Evolutionary conservation across 2,888 invertebrate genomes (phyloP), one percentile per base, ranked within the genome.

Genomic region (Tachina grossa): DNA sequence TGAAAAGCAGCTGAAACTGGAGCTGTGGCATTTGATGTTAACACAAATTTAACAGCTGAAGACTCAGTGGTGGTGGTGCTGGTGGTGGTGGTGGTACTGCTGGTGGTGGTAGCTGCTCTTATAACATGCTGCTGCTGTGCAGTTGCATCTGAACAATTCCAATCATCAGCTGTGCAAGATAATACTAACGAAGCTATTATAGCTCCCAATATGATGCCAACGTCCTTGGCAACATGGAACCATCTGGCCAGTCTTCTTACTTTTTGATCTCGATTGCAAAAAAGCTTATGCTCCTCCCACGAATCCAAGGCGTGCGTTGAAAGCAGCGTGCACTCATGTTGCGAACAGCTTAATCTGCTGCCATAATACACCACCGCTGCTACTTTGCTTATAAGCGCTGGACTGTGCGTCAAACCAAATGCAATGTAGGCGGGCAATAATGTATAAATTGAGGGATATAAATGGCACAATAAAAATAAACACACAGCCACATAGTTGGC

Each of bases 391-490:
- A 92, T 90, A 87, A 90, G 90, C 43, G 92, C 89, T 2, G 91
- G 92, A 61, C 95, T 94, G 16, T 95, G 90, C 5, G 93, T 93
- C 3, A 95, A 87, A 0, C 96, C 96, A 74, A 95, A 91, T n/a
- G 94, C 76, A 22, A 94, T 86, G 82, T 94, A 94, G 0, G 93
- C 93, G 14, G 94, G 94, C 75, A 94, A 87, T 76, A 95, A 89
- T n/a, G 94, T 91, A 87, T 93, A 94, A 39, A 94, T 91, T 86
- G 92, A 93, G 47, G 94, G 94, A 89, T 93, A 94, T 22, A 94
- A 93, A 88, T 96, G 96, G 53, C 94, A 94, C 2, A 94, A 93
- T 65, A 96, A 93, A 72, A 96, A 94, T 14, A 95, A 89, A 71
- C 94, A 94, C 22, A 95, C 94, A 5, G 94, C 91, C 45, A 93